Percentiles rank a stretch among this genome's conserved stretches.
These are phyloP conservation scores for Baryphthengus martii DNA, from an alignment of 2,113 vertebrate genomes.

Conservation along the genomic window DNA sequence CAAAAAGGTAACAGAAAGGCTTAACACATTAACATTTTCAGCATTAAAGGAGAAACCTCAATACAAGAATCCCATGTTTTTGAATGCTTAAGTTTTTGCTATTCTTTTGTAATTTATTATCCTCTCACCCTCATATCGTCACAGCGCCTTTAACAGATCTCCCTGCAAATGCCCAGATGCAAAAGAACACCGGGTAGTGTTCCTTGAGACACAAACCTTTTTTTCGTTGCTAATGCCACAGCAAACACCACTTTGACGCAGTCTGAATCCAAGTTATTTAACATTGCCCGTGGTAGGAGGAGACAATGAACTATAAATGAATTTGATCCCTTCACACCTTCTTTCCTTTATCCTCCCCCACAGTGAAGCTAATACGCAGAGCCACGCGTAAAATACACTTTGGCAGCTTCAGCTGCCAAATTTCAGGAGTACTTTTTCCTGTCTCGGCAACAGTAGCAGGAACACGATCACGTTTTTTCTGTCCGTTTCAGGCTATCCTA, in stretches of 20 bases:
- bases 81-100: not conserved
- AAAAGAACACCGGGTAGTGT: not conserved
- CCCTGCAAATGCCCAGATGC: not conserved
- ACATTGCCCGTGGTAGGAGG: not conserved
- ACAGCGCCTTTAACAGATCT: not conserved
- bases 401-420: not conserved
- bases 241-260: not conserved
- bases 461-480: not conserved
- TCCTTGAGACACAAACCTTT: not conserved
- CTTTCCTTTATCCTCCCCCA: not conserved
- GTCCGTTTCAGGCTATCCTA: not conserved
- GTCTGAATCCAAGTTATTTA: not conserved
- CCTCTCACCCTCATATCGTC: not conserved
- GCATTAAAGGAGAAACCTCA: not conserved
- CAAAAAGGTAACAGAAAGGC: rapidly evolving
- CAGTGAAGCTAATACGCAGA: not conserved
- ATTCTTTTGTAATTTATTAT: not conserved
- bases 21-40: not conserved
- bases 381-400: not conserved
- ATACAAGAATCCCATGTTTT: not conserved
- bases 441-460: not conserved
- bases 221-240: not conserved
- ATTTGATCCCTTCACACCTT: not conserved
- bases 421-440: not conserved
- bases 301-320: not conserved